phyloP scores from a whole-genome alignment of 2,113 vertebrate genomes.

The Cepphus grylle region DNA sequence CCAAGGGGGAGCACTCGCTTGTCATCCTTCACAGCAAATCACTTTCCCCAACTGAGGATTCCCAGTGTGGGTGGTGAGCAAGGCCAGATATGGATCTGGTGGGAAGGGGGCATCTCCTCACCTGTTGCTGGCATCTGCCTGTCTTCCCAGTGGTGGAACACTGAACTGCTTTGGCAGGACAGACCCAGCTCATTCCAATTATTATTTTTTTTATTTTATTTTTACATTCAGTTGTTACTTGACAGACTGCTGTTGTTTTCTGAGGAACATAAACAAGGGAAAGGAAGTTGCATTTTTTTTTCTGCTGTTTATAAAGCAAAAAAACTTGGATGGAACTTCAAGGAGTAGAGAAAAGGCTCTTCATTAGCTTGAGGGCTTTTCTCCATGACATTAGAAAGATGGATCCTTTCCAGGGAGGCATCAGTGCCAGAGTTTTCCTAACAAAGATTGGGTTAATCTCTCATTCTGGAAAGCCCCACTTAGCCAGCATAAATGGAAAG shows the following conservation, averaged over 20 bases:
- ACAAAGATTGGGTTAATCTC: background rate
- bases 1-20: background rate
- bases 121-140: background rate
- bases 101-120: background rate
- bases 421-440: background rate
- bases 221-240: background rate
- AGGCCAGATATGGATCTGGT: background rate
- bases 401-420: background rate
- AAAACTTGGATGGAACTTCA: background rate
- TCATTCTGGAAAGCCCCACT: background rate
- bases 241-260: background rate
- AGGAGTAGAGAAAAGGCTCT: background rate
- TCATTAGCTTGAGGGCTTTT: background rate
- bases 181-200: background rate
- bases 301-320: background rate
- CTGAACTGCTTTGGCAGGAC: background rate
- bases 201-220: background rate
- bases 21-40: background rate
- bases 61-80: rapidly evolving
- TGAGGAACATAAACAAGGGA: background rate
- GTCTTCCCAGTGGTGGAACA: background rate
- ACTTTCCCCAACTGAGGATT: rapidly evolving
- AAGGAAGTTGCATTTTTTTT: background rate
- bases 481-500: background rate
- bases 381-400: background rate